Conservation (phyloP, 2,888 invertebrate genomes). For the Rhamphomyia laevipes region DNA sequence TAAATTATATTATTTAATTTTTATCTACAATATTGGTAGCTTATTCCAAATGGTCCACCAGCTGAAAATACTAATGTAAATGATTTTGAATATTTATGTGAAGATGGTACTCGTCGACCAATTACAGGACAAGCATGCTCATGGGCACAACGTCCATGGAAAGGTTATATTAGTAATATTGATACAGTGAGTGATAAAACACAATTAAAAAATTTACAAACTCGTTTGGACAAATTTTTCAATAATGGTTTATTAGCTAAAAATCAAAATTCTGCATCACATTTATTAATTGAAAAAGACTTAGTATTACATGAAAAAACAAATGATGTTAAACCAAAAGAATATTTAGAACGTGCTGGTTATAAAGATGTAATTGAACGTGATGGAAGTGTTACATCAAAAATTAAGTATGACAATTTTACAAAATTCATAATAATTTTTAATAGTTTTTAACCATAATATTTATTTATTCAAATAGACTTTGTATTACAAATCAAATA, state of each 20-base stretch:
- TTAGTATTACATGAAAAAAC: constrained; percentile 40
- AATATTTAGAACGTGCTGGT: constrained; percentile 51
- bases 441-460: neutral
- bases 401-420: constrained; percentile 35
- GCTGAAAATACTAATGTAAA: constrained; percentile 51
- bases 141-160: constrained; percentile 83
- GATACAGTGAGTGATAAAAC: constrained; percentile 34
- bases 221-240: constrained; percentile 33
- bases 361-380: constrained; percentile 61
- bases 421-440: neutral
- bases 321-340: constrained; percentile 39
- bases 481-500: constrained; percentile 54
- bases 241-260: constrained; percentile 29
- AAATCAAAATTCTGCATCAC: constrained; percentile 31
- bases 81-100: constrained; percentile 65
- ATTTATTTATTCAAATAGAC: constrained; percentile 27
- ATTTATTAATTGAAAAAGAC: constrained; percentile 52
- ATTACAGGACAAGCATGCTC: constrained; percentile 56
- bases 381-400: constrained; percentile 55
- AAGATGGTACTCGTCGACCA: constrained; percentile 59
- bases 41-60: constrained; percentile 49
- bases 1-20: neutral
- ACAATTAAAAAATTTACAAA: constrained; percentile 29
- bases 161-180: constrained; percentile 58
- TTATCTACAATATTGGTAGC: constrained; percentile 30